phyloP scores from a whole-genome alignment of 2,113 vertebrate genomes.

The Pseudorasbora parva region DNA sequence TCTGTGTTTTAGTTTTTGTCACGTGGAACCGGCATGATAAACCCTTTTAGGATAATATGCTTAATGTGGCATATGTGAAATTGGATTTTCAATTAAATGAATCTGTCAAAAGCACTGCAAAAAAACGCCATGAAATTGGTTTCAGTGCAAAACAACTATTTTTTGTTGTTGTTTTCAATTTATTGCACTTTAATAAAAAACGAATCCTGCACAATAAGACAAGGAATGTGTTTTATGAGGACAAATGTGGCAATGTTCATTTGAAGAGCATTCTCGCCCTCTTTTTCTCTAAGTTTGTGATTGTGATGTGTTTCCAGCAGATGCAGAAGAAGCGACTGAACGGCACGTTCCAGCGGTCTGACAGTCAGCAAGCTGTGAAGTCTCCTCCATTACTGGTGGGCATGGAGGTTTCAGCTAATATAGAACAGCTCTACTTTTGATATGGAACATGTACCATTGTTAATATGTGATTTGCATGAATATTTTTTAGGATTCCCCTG shows the following conservation, averaged over 20 bases:
- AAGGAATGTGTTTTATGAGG: not conserved
- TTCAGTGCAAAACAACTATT: not conserved
- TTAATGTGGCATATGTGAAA: not conserved
- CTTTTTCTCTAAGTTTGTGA: not conserved
- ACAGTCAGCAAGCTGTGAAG: conserved; percentile 95
- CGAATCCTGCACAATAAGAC: not conserved
- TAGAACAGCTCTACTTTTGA: not conserved
- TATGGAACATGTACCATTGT: not conserved
- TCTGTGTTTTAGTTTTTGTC: not conserved
- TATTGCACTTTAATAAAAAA: not conserved
- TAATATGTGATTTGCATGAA: not conserved
- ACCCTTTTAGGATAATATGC: not conserved
- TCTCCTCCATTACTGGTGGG: conserved; percentile 93
- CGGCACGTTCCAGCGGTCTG: conserved; percentile 83
- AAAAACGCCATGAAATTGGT: not conserved
- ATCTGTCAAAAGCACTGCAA: too few species aligned
- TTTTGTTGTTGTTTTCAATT: not conserved
- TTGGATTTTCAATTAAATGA: too few species aligned
- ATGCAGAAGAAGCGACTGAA: conserved; percentile 88
- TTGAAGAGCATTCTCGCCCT: not conserved
- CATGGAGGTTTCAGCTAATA: not conserved
- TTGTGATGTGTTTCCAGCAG: conserved; percentile 66
- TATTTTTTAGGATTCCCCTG: conserved; percentile 86
- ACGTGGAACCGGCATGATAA: not conserved
- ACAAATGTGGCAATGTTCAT: not conserved